A percentile compares a stretch with the other conserved stretches of the same genome.
Evolutionary conservation across 2,113 vertebrate species (phyloP).

Genomic region (Anoura caudifer): DNA sequence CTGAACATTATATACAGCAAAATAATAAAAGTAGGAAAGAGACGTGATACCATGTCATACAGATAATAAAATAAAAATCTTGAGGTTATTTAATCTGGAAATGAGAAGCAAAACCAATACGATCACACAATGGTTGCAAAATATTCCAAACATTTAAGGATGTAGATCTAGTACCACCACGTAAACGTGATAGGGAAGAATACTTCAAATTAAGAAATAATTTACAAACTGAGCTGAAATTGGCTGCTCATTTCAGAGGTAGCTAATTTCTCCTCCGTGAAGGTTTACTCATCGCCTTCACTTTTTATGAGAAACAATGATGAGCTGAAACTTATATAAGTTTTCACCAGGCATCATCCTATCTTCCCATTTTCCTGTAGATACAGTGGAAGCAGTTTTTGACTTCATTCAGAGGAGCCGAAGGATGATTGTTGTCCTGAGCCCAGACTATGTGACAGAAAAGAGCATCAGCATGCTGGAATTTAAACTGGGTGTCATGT

Average conservation of each 20-base stretch:
- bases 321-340: background rate
- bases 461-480: constrained; percentile 94
- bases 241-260: background rate
- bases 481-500: constrained; percentile 90
- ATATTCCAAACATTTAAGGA: background rate
- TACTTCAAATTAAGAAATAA: background rate
- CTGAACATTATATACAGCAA: background rate
- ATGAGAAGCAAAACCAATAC: background rate
- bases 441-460: constrained; percentile 87
- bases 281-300: background rate
- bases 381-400: constrained; percentile 87
- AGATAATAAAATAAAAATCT: background rate
- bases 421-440: constrained; percentile 90
- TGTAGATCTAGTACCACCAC: background rate
- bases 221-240: background rate
- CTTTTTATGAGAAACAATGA: background rate
- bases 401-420: constrained; percentile 91
- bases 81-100: background rate
- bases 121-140: background rate
- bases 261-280: background rate
- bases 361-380: constrained; percentile 76
- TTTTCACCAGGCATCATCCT: constrained; percentile 51
- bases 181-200: background rate
- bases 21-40: background rate
- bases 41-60: background rate